Conservation (phyloP, 2,113 vertebrate species). For the Caloenas nicobarica region DNA sequence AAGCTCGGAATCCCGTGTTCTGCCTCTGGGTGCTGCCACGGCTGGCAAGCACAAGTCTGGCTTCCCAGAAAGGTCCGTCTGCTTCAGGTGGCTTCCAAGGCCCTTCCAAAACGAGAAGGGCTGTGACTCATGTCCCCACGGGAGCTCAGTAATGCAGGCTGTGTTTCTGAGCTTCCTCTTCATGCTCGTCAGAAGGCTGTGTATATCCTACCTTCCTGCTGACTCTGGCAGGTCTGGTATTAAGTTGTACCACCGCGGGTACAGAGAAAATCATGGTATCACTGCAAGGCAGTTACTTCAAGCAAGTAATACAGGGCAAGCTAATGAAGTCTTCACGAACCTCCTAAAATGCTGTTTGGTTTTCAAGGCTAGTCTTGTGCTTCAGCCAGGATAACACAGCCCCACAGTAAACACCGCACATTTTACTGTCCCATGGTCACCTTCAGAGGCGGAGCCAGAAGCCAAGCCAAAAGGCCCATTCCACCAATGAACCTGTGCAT, state of each 20-base stretch:
- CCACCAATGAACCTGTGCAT: background rate
- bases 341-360: background rate
- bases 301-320: background rate
- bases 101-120: accelerated
- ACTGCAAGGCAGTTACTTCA: background rate
- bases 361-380: background rate
- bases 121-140: accelerated
- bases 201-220: background rate
- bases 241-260: background rate
- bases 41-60: background rate
- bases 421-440: background rate
- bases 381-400: background rate
- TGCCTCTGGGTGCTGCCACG: background rate
- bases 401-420: accelerated
- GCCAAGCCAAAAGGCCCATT: background rate
- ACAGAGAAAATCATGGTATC: background rate
- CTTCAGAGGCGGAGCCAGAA: background rate
- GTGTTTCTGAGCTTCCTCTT: background rate
- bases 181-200: accelerated
- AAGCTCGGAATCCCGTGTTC: background rate
- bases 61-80: background rate
- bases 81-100: background rate
- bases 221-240: background rate
- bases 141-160: background rate
- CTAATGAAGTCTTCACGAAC: background rate